phyloP scores from a whole-genome alignment of 2,797 vertebrate species.

The Perodicticus potto region DNA sequence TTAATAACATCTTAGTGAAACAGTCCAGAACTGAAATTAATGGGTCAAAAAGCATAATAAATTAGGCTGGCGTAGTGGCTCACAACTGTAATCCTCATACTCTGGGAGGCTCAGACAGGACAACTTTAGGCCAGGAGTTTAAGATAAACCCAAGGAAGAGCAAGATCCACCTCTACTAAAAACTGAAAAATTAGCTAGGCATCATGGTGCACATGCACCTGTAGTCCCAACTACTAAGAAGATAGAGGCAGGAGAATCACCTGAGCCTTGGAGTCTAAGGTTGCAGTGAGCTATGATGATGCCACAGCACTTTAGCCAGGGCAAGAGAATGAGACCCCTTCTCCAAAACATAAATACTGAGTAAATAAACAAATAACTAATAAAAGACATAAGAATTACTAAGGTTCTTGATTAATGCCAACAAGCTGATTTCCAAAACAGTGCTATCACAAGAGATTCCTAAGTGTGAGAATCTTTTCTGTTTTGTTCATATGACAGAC shows the following conservation, averaged over 20 bases:
- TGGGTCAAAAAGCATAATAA: not conserved
- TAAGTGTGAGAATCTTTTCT: not conserved
- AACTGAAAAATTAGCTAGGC: not conserved
- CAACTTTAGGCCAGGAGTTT: not conserved
- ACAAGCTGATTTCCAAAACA: not conserved
- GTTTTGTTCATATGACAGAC: not conserved
- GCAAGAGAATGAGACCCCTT: not conserved
- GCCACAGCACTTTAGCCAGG: not conserved
- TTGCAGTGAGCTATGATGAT: not conserved
- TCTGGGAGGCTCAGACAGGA: not conserved
- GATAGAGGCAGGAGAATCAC: not conserved
- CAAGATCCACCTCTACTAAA: not conserved
- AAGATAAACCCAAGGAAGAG: not conserved
- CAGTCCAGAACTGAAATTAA: not conserved
- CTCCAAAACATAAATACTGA: not conserved
- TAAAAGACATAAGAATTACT: not conserved
- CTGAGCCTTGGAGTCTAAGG: not conserved
- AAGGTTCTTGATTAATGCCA: not conserved
- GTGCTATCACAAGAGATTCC: not conserved
- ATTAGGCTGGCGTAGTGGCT: not conserved
- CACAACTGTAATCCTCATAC: not conserved
- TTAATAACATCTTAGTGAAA: conserved; percentile 1
- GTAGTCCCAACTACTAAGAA: not conserved
- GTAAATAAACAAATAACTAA: not conserved
- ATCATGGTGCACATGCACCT: too few relatives aligned